These are phyloP conservation scores for Castor canadensis DNA, from an alignment of 2,113 vertebrate genomes.

Conservation along the genomic window DNA sequence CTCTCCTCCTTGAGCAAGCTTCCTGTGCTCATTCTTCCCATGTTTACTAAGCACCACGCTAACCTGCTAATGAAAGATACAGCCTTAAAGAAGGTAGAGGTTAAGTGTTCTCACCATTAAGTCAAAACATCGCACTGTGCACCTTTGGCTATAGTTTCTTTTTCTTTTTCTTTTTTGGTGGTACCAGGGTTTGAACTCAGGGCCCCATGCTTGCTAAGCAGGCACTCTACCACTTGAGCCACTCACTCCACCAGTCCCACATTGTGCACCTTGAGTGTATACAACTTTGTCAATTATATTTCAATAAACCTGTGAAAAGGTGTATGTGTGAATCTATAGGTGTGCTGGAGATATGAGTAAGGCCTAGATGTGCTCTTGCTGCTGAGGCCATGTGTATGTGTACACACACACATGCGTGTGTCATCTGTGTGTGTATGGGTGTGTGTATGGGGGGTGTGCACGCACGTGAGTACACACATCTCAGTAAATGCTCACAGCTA, in stretches of 20 bases:
- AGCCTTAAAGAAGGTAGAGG: no score
- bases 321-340: rapidly evolving
- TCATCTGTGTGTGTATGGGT: not conserved
- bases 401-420: not conserved
- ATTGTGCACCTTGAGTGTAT: not conserved
- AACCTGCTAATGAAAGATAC: no score
- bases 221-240: no score
- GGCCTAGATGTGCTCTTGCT: rapidly evolving
- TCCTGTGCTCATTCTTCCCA: not conserved
- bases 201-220: no score
- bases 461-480: not conserved
- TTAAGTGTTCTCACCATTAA: no score
- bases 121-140: no score
- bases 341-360: not conserved
- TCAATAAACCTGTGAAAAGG: not conserved
- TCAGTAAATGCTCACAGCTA: conserved; percentile 33
- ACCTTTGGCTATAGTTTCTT: no score
- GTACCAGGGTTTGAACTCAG: no score
- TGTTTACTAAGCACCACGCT: no score
- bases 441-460: not conserved
- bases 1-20: not conserved
- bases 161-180: no score
- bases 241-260: no score
- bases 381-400: not conserved
- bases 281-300: not conserved